Evolutionary conservation across 1,140 invertebrate species (phyloP).

Genomic region (Zophobas morio): DNA sequence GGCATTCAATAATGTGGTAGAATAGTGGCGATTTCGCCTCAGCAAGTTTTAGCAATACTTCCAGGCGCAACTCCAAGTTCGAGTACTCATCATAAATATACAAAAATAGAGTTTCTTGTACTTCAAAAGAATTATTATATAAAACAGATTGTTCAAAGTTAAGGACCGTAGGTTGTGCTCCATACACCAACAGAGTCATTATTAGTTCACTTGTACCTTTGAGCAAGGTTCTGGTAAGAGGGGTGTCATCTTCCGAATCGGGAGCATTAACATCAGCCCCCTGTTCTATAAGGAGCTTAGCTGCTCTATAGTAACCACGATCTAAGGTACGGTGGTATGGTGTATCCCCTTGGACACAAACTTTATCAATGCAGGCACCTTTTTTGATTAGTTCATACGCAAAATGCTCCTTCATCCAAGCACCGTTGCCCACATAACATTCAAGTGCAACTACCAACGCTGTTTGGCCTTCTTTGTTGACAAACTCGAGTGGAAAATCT

Average conservation of each 20-base stretch:
- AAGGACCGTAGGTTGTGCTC: not conserved
- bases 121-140: not conserved
- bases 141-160: not conserved
- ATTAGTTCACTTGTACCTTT: not conserved
- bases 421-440: too few relatives aligned
- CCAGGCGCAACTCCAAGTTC: not conserved
- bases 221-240: too few relatives aligned
- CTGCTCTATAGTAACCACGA: not conserved
- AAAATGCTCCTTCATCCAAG: constrained; percentile 1
- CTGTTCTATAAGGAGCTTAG: not conserved
- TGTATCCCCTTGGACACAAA: not conserved
- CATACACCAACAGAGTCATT: not conserved
- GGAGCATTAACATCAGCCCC: not conserved
- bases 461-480: not conserved
- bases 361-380: not conserved
- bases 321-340: not conserved
- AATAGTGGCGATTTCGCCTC: too few relatives aligned
- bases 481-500: not conserved
- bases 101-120: not conserved
- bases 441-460: not conserved
- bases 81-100: constrained; percentile 1
- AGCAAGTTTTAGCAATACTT: not conserved
- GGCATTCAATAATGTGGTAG: not conserved
- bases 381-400: constrained; percentile 17
- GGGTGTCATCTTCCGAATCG: too few relatives aligned